Base-by-base conservation (phyloP, 1,140 invertebrate genomes). In the Sminthurides bifidus region DNA sequence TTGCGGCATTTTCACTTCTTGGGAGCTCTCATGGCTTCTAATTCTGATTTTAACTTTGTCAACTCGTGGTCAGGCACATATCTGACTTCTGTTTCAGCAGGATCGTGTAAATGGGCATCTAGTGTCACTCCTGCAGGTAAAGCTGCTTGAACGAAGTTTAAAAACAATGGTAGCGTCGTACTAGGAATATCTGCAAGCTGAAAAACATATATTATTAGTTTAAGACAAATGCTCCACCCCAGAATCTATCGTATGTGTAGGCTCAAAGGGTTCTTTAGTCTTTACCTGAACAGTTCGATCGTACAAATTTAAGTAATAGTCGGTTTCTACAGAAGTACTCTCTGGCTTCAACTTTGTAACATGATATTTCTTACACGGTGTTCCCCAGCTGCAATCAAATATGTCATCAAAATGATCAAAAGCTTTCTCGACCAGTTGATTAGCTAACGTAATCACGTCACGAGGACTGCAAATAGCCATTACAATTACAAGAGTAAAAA, bases 41-140 rank as follows among this genome's bases (percentile, higher is more conserved):
- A 57, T 58, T 85, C 75, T 41, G 75, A 68, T 69, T 86, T 83
- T 5, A 89, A 74, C n/a, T 81, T 76, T 15, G 82, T 63, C 3
- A 92, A 72, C 68, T 87, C 77, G 55, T 78, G 80, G 68, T 90
- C 86, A 1, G 87, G 86, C 41, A 92, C 75, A 69, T 84, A 87
- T 44, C 85, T 75, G 23, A 79, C 72, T 61, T 77, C 72, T 48
- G 85, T 80, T 59, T 82, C 71, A 29, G 78, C 71, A 8, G 73
- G 68, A 62, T 73, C 61, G 59, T 77, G 79, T 61, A 79, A 73
- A 37, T 81, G 73, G 15, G 89, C 72, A 35, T 72, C 70, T 8
- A 89, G 58, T 3, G 73, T 75, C 6, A 89, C 81, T n/a, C 87
- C 86, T 63, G 81, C 79, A 1, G 87, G 87, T 41, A 83, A 65